Percentiles rank a stretch among this genome's conserved stretches.
phyloP scores from a whole-genome alignment of 2,888 invertebrate genomes.

The Magallana nippona region DNA sequence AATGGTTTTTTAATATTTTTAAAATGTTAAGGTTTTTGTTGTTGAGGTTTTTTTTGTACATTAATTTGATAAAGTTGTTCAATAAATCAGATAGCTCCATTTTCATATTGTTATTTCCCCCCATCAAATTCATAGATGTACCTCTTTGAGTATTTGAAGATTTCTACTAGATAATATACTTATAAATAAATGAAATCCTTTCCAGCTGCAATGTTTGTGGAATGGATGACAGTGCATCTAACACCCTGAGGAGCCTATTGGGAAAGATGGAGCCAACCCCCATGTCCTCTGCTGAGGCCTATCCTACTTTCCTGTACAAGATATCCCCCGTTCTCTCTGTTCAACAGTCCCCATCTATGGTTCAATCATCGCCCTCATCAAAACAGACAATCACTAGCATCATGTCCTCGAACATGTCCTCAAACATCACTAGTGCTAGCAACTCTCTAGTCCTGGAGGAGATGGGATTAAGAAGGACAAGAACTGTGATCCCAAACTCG shows the following conservation, averaged over 20 bases:
- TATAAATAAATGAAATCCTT: neutral
- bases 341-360: slow-evolving; percentile 37
- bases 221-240: slow-evolving; percentile 28
- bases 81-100: too few species aligned
- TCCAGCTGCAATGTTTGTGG: neutral
- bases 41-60: too few species aligned
- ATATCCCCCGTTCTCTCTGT: neutral
- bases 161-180: neutral
- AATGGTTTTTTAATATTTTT: too few species aligned
- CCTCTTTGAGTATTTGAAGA: too few species aligned
- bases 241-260: slow-evolving; percentile 41
- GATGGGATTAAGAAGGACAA: slow-evolving; percentile 49
- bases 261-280: slow-evolving; percentile 13
- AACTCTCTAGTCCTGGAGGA: slow-evolving; percentile 3
- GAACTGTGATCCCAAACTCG: slow-evolving; percentile 53
- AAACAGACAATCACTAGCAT: neutral
- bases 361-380: slow-evolving; percentile 2
- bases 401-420: neutral
- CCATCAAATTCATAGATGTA: too few species aligned
- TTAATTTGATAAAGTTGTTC: too few species aligned
- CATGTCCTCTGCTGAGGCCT: neutral
- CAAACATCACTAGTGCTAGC: neutral
- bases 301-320: slow-evolving; percentile 29
- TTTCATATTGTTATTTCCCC: too few species aligned
- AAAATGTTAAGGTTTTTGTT: too few species aligned